phyloP scores from a whole-genome alignment of 2,797 vertebrate genomes.

The Protosalanx chinensis region DNA sequence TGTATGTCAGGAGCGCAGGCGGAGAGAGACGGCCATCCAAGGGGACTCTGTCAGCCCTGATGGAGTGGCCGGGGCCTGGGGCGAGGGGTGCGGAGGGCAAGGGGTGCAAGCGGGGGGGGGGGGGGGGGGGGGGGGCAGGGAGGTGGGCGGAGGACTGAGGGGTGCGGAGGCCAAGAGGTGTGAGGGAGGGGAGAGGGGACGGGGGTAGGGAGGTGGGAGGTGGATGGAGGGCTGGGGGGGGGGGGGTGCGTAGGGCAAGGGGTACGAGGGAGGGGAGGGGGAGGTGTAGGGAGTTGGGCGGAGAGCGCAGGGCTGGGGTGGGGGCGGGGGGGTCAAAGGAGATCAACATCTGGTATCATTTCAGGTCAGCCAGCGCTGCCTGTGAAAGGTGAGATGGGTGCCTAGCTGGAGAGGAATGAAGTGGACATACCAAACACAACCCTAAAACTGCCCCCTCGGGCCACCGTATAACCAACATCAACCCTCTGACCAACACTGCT shows the following conservation, averaged over 20 bases:
- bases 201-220: slow-evolving; percentile 1
- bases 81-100: slow-evolving; percentile 26
- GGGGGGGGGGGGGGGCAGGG: slow-evolving; percentile 6
- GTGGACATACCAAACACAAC: slow-evolving; percentile 58
- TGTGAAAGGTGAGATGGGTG: slow-evolving; percentile 75
- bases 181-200: neutral
- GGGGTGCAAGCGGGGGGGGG: slow-evolving; percentile 1
- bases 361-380: slow-evolving; percentile 70
- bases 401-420: slow-evolving; percentile 48
- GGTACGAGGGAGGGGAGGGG: neutral
- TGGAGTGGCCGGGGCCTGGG: slow-evolving; percentile 65
- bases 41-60: slow-evolving; percentile 77
- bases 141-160: slow-evolving; percentile 8
- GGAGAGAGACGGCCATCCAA: slow-evolving; percentile 70
- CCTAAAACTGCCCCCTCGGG: neutral
- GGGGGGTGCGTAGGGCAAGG: slow-evolving; percentile 17
- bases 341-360: slow-evolving; percentile 81
- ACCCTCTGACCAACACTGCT: neutral
- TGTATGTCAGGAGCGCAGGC: slow-evolving; percentile 69
- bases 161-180: neutral
- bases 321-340: slow-evolving; percentile 54
- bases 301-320: slow-evolving; percentile 11
- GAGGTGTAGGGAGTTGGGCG: slow-evolving; percentile 12
- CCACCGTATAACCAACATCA: neutral
- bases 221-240: slow-evolving; percentile 9